Evolutionary conservation across 2,113 vertebrate species (phyloP), one percentile per base, ranked within the genome.

Genomic region (Athene cunicularia): DNA sequence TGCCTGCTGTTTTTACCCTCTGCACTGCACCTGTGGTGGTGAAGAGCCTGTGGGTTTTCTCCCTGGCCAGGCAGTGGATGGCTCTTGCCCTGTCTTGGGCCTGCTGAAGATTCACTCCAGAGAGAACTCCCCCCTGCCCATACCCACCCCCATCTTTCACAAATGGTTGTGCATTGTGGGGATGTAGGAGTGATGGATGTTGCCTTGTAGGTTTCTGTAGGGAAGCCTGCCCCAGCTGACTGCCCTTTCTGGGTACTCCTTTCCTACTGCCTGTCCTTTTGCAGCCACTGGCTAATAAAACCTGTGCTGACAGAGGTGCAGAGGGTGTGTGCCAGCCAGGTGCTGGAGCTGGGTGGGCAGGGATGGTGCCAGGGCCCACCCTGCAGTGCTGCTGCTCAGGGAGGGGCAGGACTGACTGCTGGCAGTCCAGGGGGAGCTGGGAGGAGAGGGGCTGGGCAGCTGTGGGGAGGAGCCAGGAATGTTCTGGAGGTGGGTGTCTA

Each of bases 21-120:
- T 0, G 22, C 30, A 2, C 10, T 35, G 60, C 53, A 6, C 24
- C 15, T 0, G 0, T 3, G 12, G 11, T 8, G 27, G 35, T 11
- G 28, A 2, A 53, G 28, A 39, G 14, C 27, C 23, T 3, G 37
- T 14, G 45, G 12, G 6, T 18, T 62, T 33, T 32, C 58, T n/a
- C 7, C 1, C 41, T 23, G 20, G 21, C 35, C 0, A 2, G 56
- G n/a, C 20, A 6, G 20, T 0, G 14, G 20, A 4, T 4, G 24
- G 15, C 19, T 37, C 53, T n/a, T 19, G 2, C 5, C 28, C 32
- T 22, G 52, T 26, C 24, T 55, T 22, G 12, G 52, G 21, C 17
- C 4, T 22, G 32, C 43, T 28, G 45, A 8, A 12, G 14, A 3
- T n/a, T 55, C 5, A 20, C 3, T 15, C 9, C 20, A 26, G 52